Percentiles rank a stretch among this genome's conserved stretches.
phyloP scores from a whole-genome alignment of 2,797 vertebrate species.

The Coccyzus lansbergi region DNA sequence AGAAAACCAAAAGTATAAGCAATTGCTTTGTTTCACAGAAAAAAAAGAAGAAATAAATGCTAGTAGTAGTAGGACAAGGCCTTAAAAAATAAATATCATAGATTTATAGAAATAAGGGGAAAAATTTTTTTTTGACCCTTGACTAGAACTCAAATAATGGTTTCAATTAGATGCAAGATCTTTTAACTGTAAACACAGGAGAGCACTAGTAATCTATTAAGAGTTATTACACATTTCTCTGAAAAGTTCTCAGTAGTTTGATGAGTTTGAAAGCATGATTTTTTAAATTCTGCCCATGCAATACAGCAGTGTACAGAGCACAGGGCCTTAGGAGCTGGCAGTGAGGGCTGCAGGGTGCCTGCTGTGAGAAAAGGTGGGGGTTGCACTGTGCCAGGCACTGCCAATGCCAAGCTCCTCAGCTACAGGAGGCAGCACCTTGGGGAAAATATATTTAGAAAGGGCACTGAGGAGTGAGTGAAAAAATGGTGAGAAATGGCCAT shows the following conservation, averaged over 20 bases:
- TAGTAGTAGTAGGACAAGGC: background rate
- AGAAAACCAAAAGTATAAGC: fast-evolving
- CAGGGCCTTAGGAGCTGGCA: fast-evolving
- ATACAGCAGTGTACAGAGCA: fast-evolving
- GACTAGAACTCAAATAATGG: background rate
- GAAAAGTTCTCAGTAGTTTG: background rate
- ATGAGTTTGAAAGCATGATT: too few relatives aligned
- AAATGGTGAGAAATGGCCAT: background rate
- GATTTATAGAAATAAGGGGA: background rate
- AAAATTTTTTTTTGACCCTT: background rate
- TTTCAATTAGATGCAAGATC: background rate
- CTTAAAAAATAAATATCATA: background rate
- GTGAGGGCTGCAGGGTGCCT: fast-evolving
- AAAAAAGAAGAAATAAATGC: background rate
- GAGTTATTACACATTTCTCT: background rate
- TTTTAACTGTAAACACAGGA: background rate
- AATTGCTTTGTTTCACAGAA: background rate
- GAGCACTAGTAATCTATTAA: background rate
- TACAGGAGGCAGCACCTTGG: fast-evolving
- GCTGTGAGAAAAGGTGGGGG: fast-evolving
- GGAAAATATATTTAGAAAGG: fast-evolving
- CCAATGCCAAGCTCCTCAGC: fast-evolving
- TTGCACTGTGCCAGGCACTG: fast-evolving
- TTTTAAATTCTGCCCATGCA: background rate
- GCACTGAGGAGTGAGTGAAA: background rate